phyloP scores from a whole-genome alignment of 2,797 vertebrate species.

The Remorina albescens region DNA sequence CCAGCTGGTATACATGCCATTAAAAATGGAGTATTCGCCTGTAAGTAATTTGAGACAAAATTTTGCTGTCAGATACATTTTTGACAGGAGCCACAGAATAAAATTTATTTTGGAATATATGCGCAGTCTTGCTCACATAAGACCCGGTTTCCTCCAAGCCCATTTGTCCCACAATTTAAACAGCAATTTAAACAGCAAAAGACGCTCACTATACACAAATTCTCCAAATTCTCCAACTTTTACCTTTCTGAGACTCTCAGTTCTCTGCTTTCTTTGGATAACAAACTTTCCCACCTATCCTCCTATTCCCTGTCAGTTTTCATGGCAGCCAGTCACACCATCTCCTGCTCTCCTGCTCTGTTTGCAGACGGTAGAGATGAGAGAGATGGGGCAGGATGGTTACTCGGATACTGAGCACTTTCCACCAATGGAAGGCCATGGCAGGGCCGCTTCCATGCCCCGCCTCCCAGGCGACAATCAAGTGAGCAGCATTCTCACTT shows the following conservation, averaged over 20 bases:
- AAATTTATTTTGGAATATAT: slow-evolving; percentile 16
- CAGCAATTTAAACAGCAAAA: slow-evolving; percentile 12
- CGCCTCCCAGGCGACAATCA: slow-evolving; percentile 97
- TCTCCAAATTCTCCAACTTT: slow-evolving; percentile 46
- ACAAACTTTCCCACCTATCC: slow-evolving; percentile 48
- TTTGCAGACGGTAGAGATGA: slow-evolving; percentile 96
- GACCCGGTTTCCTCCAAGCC: not conserved
- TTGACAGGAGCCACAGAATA: slow-evolving; percentile 21
- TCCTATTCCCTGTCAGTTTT: slow-evolving; percentile 60
- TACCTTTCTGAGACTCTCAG: slow-evolving; percentile 45
- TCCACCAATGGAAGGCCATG: slow-evolving; percentile 94
- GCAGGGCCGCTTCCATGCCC: slow-evolving; percentile 97
- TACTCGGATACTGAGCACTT: slow-evolving; percentile 95
- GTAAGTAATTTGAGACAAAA: slow-evolving; percentile 1
- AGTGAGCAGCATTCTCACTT: slow-evolving; percentile 92
- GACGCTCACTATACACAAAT: slow-evolving; percentile 18
- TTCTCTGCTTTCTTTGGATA: slow-evolving; percentile 63
- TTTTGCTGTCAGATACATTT: slow-evolving; percentile 27
- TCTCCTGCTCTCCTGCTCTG: slow-evolving; percentile 87
- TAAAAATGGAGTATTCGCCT: slow-evolving; percentile 1
- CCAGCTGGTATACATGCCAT: slow-evolving; percentile 19
- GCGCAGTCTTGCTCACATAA: not conserved
- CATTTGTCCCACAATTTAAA: slow-evolving; percentile 14
- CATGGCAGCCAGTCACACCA: slow-evolving; percentile 80
- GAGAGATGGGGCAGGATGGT: slow-evolving; percentile 93